Evolutionary conservation across 2,113 vertebrate species (phyloP), one percentile per base, ranked within the genome.

Genomic region (Macheiramphus alcinus): DNA sequence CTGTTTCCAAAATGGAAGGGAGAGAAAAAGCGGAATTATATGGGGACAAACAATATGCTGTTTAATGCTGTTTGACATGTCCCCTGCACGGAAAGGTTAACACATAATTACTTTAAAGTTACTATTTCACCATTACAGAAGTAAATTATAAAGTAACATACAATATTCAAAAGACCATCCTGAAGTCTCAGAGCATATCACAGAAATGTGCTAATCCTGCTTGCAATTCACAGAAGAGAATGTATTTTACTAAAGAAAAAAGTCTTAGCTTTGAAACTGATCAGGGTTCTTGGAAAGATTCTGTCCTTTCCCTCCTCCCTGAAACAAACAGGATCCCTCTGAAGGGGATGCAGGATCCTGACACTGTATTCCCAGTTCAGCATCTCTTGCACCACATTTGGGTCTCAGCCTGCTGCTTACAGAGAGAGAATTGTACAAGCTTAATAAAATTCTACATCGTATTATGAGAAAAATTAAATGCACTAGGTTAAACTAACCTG

Each of bases 1-100:
- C 99, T 99, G 90, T 90, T 97, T 95, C 81, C 66, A 29, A 75
- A 89, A 86, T 73, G 14, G 34, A 83, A 58, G 48, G 18, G 53
- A 75, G 29, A 97, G 38, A 81, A 88, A 75, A 84, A 95, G 48
- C 48, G 42, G 20, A 32, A 78, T 96, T 91, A 62, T 3, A 25
- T 3, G 38, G 68, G 53, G 80, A 90, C n/a, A 90, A 86, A 66
- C 23, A 18, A 65, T 21, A 56, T 3, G 3, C 21, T 66, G 29
- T 7, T 55, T 31, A 55, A 47, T 45, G 34, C 13, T 38, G 34
- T 31, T 55, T 55, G 55, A 56, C 7, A 2, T 0, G 6, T 34
- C 11, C 36, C 43, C 36, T 45, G 70, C 17, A 36, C 31, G 48
- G 76, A 81, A 47, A 75, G 36, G 32, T 86, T 53, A 73, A 45